Percentiles rank a stretch among this genome's conserved stretches.
Evolutionary conservation across 1,140 invertebrate genomes (phyloP).

Genomic region (Tetragonula clypearis): DNA sequence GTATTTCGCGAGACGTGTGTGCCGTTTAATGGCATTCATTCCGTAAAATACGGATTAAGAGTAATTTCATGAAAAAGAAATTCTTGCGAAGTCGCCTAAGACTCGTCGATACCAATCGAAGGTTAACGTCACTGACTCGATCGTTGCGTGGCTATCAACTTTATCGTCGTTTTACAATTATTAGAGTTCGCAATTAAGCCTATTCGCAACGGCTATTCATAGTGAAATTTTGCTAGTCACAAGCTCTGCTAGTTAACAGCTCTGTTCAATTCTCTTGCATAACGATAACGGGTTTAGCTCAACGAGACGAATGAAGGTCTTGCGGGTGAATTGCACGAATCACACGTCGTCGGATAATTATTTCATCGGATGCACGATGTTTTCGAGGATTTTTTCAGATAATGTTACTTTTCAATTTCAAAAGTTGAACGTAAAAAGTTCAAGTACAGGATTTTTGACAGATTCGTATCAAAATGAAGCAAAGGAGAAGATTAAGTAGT

Average conservation of each 20-base stretch:
- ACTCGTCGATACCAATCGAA: not conserved
- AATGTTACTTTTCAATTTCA: no score
- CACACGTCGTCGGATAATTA: not conserved
- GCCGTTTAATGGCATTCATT: no score
- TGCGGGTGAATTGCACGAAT: not conserved
- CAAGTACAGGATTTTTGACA: no score
- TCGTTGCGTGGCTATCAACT: not conserved
- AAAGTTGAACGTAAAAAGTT: no score
- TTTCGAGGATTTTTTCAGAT: no score
- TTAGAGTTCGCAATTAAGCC: not conserved
- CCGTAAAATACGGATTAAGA: no score
- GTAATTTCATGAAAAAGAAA: no score
- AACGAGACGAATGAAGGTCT: not conserved
- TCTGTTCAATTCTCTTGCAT: not conserved
- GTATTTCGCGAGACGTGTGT: no score
- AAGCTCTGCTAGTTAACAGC: not conserved
- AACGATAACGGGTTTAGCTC: not conserved
- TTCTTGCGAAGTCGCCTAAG: no score
- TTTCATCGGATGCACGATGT: no score
- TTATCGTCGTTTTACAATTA: not conserved
- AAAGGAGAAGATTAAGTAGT: no score
- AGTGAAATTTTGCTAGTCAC: not conserved
- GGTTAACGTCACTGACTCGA: not conserved
- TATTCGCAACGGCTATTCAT: not conserved
- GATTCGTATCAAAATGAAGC: no score